Percentiles rank a stretch among this genome's conserved stretches.
Evolutionary conservation across 2,113 vertebrate genomes (phyloP).

Genomic region (Silurus glanis): DNA sequence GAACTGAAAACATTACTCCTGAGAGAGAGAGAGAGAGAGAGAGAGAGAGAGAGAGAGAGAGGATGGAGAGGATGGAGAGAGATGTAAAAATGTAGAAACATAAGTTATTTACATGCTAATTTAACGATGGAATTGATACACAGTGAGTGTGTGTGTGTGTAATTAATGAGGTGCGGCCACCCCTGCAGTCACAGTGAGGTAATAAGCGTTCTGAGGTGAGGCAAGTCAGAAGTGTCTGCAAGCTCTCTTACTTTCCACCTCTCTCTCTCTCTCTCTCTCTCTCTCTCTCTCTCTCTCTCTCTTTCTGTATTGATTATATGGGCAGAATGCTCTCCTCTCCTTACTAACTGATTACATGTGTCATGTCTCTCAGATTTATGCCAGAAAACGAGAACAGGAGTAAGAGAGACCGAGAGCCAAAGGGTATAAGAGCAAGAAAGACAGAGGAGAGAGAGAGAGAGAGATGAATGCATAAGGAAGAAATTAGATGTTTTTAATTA

Average conservation of each 20-base stretch:
- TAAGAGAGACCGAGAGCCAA: background rate
- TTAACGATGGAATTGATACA: constrained; percentile 63
- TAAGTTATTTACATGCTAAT: constrained; percentile 67
- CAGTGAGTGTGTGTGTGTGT: background rate
- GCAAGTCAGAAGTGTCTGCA: background rate
- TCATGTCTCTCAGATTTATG: constrained; percentile 31
- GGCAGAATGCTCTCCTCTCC: constrained; percentile 7
- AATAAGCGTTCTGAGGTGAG: constrained; percentile 14
- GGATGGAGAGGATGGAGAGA: background rate
- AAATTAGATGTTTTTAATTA: background rate
- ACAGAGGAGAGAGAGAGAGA: background rate
- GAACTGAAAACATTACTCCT: constrained; percentile 68
- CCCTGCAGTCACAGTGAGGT: constrained; percentile 51
- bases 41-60: background rate
- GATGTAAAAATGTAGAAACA: constrained; percentile 55
- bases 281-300: background rate
- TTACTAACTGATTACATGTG: constrained; percentile 40
- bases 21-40: constrained; percentile 59
- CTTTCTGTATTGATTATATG: constrained; percentile 23
- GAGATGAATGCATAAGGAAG: no score
- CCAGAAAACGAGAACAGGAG: background rate
- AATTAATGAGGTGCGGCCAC: constrained; percentile 44
- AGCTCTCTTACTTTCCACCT: constrained; percentile 6
- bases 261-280: background rate
- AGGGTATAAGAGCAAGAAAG: background rate